These are phyloP conservation scores for Psephotus haematonotus DNA, from an alignment of 2,113 vertebrate species.

Conservation along the genomic window DNA sequence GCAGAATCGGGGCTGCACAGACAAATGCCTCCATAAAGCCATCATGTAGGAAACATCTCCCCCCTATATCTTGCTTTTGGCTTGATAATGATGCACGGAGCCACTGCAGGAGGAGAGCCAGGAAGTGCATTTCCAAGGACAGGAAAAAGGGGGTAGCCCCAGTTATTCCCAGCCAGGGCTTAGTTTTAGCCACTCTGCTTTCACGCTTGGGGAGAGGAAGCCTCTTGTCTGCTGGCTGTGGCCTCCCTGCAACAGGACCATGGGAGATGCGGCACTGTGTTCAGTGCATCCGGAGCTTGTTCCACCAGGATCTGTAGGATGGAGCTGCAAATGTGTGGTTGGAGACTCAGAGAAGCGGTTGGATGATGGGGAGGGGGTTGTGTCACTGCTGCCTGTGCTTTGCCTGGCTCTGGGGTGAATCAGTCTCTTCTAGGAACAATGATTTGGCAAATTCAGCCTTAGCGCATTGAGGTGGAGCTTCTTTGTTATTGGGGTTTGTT, in stretches of 20 bases:
- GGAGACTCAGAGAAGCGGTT: neutral
- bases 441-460: slow-evolving; percentile 12
- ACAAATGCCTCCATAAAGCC: neutral
- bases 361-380: neutral
- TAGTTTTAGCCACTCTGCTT: slow-evolving; percentile 1
- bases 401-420: neutral
- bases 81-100: neutral
- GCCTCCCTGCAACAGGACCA: neutral
- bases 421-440: neutral
- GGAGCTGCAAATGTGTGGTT: neutral
- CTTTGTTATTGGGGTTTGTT: neutral
- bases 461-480: neutral
- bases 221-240: neutral
- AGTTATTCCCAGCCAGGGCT: neutral
- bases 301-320: neutral
- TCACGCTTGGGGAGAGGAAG: neutral
- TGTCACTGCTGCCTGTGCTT: slow-evolving; percentile 13
- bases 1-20: neutral
- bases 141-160: rapidly evolving
- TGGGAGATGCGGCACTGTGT: rapidly evolving
- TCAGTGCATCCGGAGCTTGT: neutral
- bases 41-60: neutral
- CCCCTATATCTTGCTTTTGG: neutral
- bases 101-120: neutral
- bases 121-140: rapidly evolving